Base-by-base conservation (phyloP, 2,888 invertebrate species). In the Thyatira batis region DNA sequence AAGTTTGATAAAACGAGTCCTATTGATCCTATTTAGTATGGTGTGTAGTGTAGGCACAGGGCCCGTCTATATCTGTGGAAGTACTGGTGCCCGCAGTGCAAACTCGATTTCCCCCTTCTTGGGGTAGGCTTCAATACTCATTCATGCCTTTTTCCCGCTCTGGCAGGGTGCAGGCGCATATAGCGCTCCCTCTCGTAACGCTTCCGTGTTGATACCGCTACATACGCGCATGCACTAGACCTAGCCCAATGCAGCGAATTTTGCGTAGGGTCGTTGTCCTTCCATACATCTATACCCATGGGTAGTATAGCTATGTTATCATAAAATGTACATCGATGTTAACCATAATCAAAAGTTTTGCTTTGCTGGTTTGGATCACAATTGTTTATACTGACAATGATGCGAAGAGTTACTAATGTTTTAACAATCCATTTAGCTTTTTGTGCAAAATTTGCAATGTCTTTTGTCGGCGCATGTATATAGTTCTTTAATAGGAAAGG, bases 201-300 rank as follows among this genome's bases (percentile, higher is more conserved):
- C 82, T 89, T 89, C 91, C 87, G 88, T 82, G 88, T 89, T 87
- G 82, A 76, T 78, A 80, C 80, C 75, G 76, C 82, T 82, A 85
- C 82, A 90, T 84, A 89, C 87, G 87, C 87, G 87, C 86, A 87
- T 87, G 84, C 83, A 87, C 88, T 91, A 89, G 88, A 89, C 91
- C 92, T 92, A 92, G 90, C 89, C 87, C 92, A 92, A 92, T 92
- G 92, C 92, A 91, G 91, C 80, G 89, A 92, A 92, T 92, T 92
- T 92, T 92, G 92, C 91, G 92, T 92, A 89, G 87, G 92, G 88
- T 92, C 92, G 82, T 84, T 83, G 92, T 85, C 88, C 92, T 87
- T 81, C 65, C 69, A 67, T 79, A 84, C 72, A 81, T 79, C 80
- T 79, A 75, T 81, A 80, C 66, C 69, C 52, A 60, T 66, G 70